Conservation (phyloP, 2,797 vertebrate genomes). For the Macropodus opercularis region DNA sequence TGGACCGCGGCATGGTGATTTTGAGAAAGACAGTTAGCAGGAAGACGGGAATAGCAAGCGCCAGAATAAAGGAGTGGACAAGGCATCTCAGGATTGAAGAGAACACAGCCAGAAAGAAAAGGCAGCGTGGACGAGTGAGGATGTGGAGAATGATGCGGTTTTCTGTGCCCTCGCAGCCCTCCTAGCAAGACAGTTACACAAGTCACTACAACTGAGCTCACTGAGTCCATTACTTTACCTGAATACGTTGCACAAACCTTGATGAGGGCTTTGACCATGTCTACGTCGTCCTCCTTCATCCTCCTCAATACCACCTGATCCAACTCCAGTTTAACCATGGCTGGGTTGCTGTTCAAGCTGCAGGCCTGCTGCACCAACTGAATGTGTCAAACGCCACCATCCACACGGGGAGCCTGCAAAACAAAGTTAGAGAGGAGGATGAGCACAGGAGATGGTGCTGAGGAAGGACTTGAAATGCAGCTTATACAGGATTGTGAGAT, state of each 20-base stretch:
- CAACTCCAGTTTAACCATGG: constrained; percentile 82
- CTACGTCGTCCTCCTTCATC: constrained; percentile 89
- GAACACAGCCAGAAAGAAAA: constrained; percentile 86
- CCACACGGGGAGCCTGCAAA: constrained; percentile 30
- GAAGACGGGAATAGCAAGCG: constrained; percentile 87
- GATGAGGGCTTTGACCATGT: constrained; percentile 87
- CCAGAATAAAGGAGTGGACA: constrained; percentile 88
- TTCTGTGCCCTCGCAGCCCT: constrained; percentile 87
- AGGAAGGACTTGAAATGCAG: neutral
- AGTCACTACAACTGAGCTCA: neutral
- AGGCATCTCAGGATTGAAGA: constrained; percentile 88
- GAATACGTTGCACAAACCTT: constrained; percentile 77
- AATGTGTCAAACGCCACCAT: constrained; percentile 22
- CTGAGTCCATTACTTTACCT: neutral
- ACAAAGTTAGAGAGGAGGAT: constrained; percentile 1
- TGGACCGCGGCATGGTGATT: constrained; percentile 85
- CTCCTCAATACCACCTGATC: constrained; percentile 82
- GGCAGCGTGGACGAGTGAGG: constrained; percentile 86
- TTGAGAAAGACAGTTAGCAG: constrained; percentile 86
- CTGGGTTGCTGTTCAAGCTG: constrained; percentile 28
- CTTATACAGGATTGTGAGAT: neutral
- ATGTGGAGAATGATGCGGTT: constrained; percentile 90
- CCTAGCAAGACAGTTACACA: constrained; percentile 70
- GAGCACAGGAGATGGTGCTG: too few relatives aligned
- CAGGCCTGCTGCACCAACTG: constrained; percentile 1